Evolutionary conservation across 2,888 invertebrate species (phyloP), one percentile per base, ranked within the genome.

Genomic region (Salticus scenicus): DNA sequence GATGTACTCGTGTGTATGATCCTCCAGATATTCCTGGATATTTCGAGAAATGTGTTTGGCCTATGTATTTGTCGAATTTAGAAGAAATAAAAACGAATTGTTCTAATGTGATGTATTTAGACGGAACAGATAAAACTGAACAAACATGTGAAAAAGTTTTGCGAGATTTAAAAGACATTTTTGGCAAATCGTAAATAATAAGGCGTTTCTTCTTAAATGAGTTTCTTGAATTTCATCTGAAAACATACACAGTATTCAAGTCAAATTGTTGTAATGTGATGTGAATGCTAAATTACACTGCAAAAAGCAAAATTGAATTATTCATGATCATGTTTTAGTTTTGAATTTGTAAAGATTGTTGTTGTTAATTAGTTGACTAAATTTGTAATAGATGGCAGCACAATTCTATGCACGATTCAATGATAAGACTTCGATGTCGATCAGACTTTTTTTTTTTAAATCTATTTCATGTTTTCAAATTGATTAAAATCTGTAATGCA

Each of bases 31-130:
- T 95, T 0, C 94, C 94, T 0, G 96, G 96, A 0, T 98, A 98
- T 92, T 97, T 97, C 92, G 96, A 97, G 66, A 92, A 92, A 88
- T 94, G 95, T 90, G 96, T 95, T n/a, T 98, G 98, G 97, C 97
- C 97, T n/a, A 94, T 94, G 90, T 96, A 97, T 89, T 86, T 91
- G 41, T 88, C 89, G 47, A 90, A 92, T 88, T 88, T 90, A 51
- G 87, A 90, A 78, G 89, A 90, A 31, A 88, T 90, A 51, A 72
- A 88, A 85, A 47, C 42, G 31, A 77, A 85, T 24, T 80, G 75
- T 51, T 1, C 70, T 12, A 31, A 72, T 86, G 64, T 86, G 1
- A 28, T 71, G 20, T 86, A 30, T 57, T 67, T 86, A 1, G 76
- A 86, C 72, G 86, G 86, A 7, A 66, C 75, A 24, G 31, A 5